Percentiles rank a stretch among this genome's conserved stretches.
These are phyloP conservation scores for Chloromyia formosa DNA, from an alignment of 2,888 invertebrate genomes.

Conservation along the genomic window DNA sequence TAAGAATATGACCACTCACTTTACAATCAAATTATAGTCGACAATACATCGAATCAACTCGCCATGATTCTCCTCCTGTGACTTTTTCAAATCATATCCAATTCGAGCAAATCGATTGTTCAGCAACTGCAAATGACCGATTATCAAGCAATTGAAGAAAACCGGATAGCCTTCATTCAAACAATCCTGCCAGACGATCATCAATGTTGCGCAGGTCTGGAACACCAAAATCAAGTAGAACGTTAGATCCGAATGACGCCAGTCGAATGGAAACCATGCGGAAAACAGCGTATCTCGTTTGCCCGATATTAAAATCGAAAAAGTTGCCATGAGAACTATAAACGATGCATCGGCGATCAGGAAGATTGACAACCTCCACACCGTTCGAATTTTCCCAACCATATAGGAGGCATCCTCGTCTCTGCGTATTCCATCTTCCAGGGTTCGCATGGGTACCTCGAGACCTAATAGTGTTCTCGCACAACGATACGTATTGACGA, in stretches of 20 bases:
- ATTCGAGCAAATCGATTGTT: slow-evolving; percentile 18
- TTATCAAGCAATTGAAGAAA: slow-evolving; percentile 14
- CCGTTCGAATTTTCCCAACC: background rate
- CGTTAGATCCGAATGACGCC: background rate
- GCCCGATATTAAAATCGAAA: background rate
- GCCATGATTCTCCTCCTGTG: background rate
- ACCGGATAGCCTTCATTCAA: slow-evolving; percentile 35
- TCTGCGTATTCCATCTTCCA: background rate
- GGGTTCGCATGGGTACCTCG: background rate
- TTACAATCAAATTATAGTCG: slow-evolving; percentile 10
- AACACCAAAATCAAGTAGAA: background rate
- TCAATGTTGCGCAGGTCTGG: background rate
- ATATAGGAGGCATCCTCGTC: slow-evolving; percentile 1
- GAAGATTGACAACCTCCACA: background rate
- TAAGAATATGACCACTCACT: no score
- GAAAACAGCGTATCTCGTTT: background rate
- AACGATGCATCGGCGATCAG: slow-evolving; percentile 19
- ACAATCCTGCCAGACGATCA: slow-evolving; percentile 25
- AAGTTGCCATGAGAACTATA: background rate
- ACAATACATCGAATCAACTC: slow-evolving; percentile 8
- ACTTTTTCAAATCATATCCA: slow-evolving; percentile 38
- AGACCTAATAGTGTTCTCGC: background rate
- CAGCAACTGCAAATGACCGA: slow-evolving; percentile 38
- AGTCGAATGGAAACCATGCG: slow-evolving; percentile 38
- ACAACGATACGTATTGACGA: slow-evolving; percentile 5